Base-by-base conservation (phyloP, 1,140 invertebrate species). In the Diplogasteroides magnus region DNA sequence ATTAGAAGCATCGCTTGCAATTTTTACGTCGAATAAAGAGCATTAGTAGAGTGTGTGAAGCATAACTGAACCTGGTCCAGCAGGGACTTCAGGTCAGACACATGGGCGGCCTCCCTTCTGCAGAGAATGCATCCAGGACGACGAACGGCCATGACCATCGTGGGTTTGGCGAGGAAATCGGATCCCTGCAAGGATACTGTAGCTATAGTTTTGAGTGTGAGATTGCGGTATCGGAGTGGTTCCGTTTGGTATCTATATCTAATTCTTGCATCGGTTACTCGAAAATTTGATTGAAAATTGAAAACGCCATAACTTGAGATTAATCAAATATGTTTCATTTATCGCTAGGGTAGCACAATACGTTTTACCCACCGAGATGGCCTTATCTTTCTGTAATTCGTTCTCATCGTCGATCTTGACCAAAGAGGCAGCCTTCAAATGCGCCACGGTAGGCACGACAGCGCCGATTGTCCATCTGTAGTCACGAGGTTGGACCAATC, bases 61-160 rank as follows among this genome's bases (percentile, higher is more conserved):
- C n/a, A n/a, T n/a, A n/a, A n/a, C n/a, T n/a, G n/a, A n/a, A n/a
- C 77, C 68, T 81, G 70, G 58, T 83, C 78, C 32, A 85, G 76
- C 61, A 83, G 73, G n/a, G 78, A 74, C 26, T 78, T 71, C 26
- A 85, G 75, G 60, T 80, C 80, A 74, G 82, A 82, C 62, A 85
- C 77, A 61, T 74, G 81, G 29, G 76, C 58, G 63, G 84, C 83
- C 71, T 84, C 84, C 78, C 83, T 32, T 31, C 73, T 71, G 32
- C 73, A 74, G 25, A 74, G 65, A 26, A 67, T 26, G 48, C 73
- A 74, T 26, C 73, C 73, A 11, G 73, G 73, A 29, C 73, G 65
- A 31, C 73, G 71, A 3, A 74, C 73, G 31, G 73, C 73, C 73
- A 74, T 74, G 11, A 74, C 73, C 58, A 74, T n/a, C n/a, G n/a